Base-by-base conservation (phyloP, 2,888 invertebrate species). In the Leucozona laternaria region DNA sequence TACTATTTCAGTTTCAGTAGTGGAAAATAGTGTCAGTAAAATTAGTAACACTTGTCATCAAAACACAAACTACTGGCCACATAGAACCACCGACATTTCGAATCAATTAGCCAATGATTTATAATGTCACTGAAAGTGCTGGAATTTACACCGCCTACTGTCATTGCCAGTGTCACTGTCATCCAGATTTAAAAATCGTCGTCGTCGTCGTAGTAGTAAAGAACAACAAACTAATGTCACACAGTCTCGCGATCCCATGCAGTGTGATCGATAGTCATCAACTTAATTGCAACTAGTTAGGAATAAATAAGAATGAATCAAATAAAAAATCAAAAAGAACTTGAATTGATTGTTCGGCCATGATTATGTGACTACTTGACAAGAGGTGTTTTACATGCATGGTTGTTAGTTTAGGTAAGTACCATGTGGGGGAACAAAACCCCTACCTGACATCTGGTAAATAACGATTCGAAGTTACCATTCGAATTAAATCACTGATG, bases 181-280 rank as follows among this genome's bases (percentile, higher is more conserved):
- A 83, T 68, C 55, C 79, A 72, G 83, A 83, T 79, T 66, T 83
- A 13, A 50, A 64, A 66, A 66, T 64, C 64, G 48, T 17, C 64
- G 31, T 48, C 31, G 50, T 66, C 34, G 20, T 28, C 7, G 57
- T 58, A 11, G 8, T 48, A 2, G 48, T 20, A 5, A n/a, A 43
- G 0, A 66, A 68, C 48, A 68, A 68, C 53, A 68, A 71, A 68
- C 78, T 45, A 60, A 82, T 78, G 78, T 82, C 72, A 82, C 57
- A 71, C 31, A 64, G 34, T 48, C 50, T 45, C 64, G 57, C 71
- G 79, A 79, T 62, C 83, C 22, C 83, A 72, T 57, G 79, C 11
- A 11, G 83, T 75, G 83, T 83, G 83, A 83, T 83, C 73, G 73
- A 83, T 83, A 79, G 79, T 83, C 79, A 66, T 79, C 82, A 83